Conservation (phyloP, 2,113 vertebrate species). For the Podocnemis expansa region DNA sequence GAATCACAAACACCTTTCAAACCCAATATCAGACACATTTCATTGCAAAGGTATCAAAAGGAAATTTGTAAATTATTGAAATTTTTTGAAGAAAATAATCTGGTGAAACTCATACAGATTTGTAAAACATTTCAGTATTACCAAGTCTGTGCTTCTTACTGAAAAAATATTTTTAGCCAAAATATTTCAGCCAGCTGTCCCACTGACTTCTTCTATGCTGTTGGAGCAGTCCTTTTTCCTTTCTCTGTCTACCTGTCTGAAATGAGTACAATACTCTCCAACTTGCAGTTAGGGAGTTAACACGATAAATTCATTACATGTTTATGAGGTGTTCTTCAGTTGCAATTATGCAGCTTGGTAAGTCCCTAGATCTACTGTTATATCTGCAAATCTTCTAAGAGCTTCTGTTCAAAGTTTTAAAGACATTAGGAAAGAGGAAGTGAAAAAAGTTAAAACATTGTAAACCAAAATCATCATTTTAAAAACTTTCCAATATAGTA, state of each 20-base stretch:
- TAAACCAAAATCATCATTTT: neutral
- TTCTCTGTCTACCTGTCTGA: neutral
- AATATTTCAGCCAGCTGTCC: neutral
- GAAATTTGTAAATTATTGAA: neutral
- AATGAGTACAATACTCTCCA: neutral
- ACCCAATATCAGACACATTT: neutral
- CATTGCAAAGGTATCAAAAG: neutral
- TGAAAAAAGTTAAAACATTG: neutral
- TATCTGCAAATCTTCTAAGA: neutral
- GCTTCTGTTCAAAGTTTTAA: neutral
- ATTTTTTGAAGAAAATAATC: neutral
- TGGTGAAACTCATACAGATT: neutral
- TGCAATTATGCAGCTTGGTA: accelerated
- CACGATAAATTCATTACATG: neutral
- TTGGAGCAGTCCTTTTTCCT: neutral
- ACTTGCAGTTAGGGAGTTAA: neutral
- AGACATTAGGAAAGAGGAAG: neutral
- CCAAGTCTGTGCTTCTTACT: neutral
- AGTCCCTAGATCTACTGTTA: neutral
- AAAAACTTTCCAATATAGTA: neutral
- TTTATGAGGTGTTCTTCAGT: neutral
- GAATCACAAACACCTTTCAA: neutral
- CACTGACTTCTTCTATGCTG: neutral
- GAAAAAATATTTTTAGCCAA: neutral
- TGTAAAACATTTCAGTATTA: neutral